These are phyloP conservation scores for Chionomys nivalis DNA, from an alignment of 2,113 vertebrate species.

Conservation along the genomic window DNA sequence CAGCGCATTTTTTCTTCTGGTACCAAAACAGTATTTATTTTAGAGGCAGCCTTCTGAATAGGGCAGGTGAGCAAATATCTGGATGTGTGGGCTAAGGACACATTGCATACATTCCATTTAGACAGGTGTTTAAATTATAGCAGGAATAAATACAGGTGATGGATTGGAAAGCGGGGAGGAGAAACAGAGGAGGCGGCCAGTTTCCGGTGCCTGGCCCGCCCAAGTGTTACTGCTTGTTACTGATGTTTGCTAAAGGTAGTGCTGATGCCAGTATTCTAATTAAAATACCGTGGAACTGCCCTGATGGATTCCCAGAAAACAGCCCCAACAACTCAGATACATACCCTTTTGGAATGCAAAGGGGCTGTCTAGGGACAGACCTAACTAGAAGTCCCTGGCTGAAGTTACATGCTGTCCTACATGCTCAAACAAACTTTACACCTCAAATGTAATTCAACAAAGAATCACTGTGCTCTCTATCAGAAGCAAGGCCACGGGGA, in stretches of 20 bases:
- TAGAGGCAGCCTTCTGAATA: slow-evolving; percentile 80
- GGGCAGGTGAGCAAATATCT: slow-evolving; percentile 86
- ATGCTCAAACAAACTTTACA: slow-evolving; percentile 21
- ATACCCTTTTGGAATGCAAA: slow-evolving; percentile 17
- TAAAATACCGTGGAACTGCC: slow-evolving; percentile 59
- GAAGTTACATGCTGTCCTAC: background rate
- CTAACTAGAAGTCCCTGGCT: slow-evolving; percentile 17
- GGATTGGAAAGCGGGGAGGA: slow-evolving; percentile 71
- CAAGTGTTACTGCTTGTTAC: slow-evolving; percentile 73
- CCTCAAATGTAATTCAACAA: slow-evolving; percentile 35
- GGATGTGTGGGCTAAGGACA: slow-evolving; percentile 76
- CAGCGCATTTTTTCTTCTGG: slow-evolving; percentile 63
- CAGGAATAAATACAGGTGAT: slow-evolving; percentile 84
- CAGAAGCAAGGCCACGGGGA: background rate
- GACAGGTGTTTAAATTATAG: slow-evolving; percentile 90
- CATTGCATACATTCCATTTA: slow-evolving; percentile 87
- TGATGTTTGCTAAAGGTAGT: slow-evolving; percentile 47
- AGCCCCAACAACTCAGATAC: slow-evolving; percentile 24
- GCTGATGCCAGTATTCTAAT: slow-evolving; percentile 69
- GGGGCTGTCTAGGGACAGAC: background rate
- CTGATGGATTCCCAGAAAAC: slow-evolving; percentile 62
- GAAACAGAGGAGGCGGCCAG: slow-evolving; percentile 59
- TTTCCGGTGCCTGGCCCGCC: slow-evolving; percentile 77
- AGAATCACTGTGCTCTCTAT: background rate
- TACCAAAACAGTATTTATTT: slow-evolving; percentile 78